Conservation (phyloP, 2,113 vertebrate species). For the Cephalophus harveyi region DNA sequence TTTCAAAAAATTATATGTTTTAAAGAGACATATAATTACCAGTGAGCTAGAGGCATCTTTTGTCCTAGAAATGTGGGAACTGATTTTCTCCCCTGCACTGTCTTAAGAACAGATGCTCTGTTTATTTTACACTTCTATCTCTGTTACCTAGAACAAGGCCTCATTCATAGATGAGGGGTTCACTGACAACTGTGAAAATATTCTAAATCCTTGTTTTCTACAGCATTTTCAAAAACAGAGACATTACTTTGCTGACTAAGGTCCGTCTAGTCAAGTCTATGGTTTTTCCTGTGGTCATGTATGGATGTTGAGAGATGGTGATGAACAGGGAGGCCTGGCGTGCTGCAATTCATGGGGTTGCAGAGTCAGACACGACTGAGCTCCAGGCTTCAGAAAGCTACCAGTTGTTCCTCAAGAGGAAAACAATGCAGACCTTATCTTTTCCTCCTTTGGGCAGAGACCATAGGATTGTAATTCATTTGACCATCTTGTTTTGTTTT, state of each 20-base stretch:
- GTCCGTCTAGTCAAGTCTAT: no score
- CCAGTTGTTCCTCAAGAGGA: no score
- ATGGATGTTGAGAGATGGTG: no score
- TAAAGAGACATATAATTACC: not conserved
- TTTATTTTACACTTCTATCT: not conserved
- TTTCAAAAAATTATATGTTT: not conserved
- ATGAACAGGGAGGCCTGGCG: no score
- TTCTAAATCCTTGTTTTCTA: not conserved
- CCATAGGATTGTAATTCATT: not conserved
- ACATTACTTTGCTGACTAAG: no score
- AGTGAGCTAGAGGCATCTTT: not conserved
- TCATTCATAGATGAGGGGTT: not conserved
- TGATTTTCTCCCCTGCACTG: not conserved
- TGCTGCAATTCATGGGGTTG: no score
- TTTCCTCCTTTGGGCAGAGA: not conserved
- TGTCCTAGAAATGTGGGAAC: not conserved
- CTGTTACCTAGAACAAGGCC: not conserved
- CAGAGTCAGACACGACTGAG: no score
- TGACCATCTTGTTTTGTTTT: not conserved
- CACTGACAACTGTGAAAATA: not conserved
- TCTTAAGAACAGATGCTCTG: not conserved
- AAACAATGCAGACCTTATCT: not conserved
- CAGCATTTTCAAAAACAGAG: no score
- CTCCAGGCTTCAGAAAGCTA: not conserved
- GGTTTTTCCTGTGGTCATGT: no score